A percentile compares a stretch with the other conserved stretches of the same genome.
phyloP scores from a whole-genome alignment of 2,888 invertebrate genomes.

The Megamerina dolium region DNA sequence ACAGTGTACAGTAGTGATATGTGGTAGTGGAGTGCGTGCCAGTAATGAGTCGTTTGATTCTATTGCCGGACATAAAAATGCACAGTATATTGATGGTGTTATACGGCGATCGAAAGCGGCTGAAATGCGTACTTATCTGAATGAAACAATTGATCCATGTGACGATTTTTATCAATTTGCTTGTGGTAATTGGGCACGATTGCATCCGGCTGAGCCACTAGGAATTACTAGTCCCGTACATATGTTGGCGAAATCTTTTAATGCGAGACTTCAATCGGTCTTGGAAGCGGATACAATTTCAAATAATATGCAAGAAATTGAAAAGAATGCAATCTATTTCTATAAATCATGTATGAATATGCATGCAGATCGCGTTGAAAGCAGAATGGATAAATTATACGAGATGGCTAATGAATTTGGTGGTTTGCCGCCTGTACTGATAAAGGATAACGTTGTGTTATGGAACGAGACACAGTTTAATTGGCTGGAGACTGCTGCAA shows the following conservation, averaged over 20 bases:
- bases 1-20: no score
- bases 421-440: background rate
- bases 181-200: slow-evolving; percentile 36
- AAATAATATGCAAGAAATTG: no score
- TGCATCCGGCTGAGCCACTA: slow-evolving; percentile 31
- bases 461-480: slow-evolving; percentile 15
- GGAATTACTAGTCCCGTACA: background rate
- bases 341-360: slow-evolving; percentile 1
- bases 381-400: background rate
- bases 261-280: no score
- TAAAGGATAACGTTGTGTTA: no score
- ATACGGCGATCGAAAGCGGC: slow-evolving; percentile 37
- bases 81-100: no score
- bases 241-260: no score
- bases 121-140: slow-evolving; percentile 34
- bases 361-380: background rate
- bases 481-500: slow-evolving; percentile 18
- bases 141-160: slow-evolving; percentile 29
- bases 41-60: no score
- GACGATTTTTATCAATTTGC: no score
- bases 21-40: no score
- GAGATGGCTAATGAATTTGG: background rate
- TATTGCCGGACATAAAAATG: no score
- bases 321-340: slow-evolving; percentile 5
- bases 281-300: no score